Conservation (phyloP, 2,113 vertebrate genomes). For the Cebus imitator region DNA sequence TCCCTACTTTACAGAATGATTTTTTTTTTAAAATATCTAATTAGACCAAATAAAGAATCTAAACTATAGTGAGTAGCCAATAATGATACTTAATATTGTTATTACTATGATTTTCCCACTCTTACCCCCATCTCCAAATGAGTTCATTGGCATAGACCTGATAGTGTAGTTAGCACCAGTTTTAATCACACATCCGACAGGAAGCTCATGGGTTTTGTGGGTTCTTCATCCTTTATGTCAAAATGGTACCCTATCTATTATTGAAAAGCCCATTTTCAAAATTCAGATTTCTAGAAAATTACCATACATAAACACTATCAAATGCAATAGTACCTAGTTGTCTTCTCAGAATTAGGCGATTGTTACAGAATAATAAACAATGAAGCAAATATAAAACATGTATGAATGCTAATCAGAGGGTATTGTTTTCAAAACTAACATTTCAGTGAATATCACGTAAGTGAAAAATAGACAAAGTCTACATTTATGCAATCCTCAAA, state of each 20-base stretch:
- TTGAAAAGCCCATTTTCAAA: background rate
- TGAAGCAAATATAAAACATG: background rate
- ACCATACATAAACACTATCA: background rate
- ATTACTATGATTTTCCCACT: background rate
- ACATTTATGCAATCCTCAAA: background rate
- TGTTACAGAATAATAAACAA: background rate
- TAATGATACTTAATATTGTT: too few species aligned
- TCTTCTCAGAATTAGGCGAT: background rate
- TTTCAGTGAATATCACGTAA: background rate
- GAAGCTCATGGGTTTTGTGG: background rate
- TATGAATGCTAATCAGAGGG: background rate
- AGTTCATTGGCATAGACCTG: background rate
- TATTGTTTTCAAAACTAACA: background rate
- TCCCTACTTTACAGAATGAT: background rate
- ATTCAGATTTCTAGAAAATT: background rate
- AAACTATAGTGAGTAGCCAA: background rate
- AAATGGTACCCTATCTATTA: background rate
- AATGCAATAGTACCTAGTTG: background rate
- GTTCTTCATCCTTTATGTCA: background rate
- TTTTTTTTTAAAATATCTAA: background rate
- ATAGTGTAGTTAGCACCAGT: rapidly evolving
- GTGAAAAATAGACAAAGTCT: background rate
- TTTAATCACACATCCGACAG: background rate
- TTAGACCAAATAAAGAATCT: background rate
- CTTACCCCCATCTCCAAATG: background rate